A percentile compares a stretch with the other conserved stretches of the same genome.
These are phyloP conservation scores for Gisinianus flammeolus DNA, from an alignment of 2,888 invertebrate species.

Conservation along the genomic window DNA sequence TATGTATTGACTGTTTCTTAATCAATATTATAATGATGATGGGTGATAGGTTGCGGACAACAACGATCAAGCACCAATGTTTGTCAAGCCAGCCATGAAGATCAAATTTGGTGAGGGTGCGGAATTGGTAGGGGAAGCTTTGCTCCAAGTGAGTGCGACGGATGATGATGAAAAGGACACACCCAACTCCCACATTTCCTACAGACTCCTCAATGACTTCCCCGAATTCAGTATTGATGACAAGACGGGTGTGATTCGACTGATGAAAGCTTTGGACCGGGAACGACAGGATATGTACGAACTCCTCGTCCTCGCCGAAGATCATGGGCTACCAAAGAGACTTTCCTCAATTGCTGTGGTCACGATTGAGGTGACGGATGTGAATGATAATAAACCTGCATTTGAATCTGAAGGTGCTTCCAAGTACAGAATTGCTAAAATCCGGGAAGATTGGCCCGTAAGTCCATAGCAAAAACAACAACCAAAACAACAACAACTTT, in stretches of 20 bases:
- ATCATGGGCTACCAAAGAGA: constrained; percentile 71
- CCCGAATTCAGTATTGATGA: constrained; percentile 77
- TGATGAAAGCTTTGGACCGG: constrained; percentile 79
- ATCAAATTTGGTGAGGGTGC: constrained; percentile 84
- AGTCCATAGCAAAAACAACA: too few relatives aligned
- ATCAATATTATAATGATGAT: not conserved
- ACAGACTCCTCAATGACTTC: constrained; percentile 65
- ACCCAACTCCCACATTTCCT: constrained; percentile 54
- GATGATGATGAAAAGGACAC: constrained; percentile 77
- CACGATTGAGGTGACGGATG: constrained; percentile 81
- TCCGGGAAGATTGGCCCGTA: constrained; percentile 87
- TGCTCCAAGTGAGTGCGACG: constrained; percentile 81
- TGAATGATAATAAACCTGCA: constrained; percentile 86
- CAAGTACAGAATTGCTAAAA: constrained; percentile 68
- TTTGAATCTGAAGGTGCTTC: constrained; percentile 70
- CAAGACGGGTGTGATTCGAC: constrained; percentile 75
- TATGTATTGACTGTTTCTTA: too few relatives aligned
- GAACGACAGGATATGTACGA: constrained; percentile 83
- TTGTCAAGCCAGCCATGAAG: constrained; percentile 80
- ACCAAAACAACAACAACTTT: too few relatives aligned
- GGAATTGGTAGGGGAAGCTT: constrained; percentile 79
- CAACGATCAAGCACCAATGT: constrained; percentile 89
- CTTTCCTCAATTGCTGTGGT: constrained; percentile 82
- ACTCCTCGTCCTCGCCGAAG: constrained; percentile 77
- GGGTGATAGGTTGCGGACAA: constrained; percentile 72